Evolutionary conservation across 2,888 invertebrate genomes (phyloP), one percentile per base, ranked within the genome.

Genomic region (Melolontha melolontha): DNA sequence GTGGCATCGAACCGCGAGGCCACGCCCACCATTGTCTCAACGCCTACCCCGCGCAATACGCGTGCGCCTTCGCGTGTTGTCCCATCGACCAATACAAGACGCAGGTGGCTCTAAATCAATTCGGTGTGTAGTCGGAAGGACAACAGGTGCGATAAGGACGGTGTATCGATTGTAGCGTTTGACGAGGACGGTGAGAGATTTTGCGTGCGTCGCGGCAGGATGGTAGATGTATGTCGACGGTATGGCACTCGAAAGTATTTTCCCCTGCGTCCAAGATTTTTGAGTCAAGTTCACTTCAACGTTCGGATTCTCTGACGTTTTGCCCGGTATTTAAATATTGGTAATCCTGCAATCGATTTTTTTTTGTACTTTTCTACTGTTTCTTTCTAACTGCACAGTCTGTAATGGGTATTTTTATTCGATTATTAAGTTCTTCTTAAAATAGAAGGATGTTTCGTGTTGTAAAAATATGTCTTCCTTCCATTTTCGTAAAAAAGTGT

Each of bases 21-120:
- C 75, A 75, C 82, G 80, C 82, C 82, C 73, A 70, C 79, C 77
- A 79, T 80, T 81, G 81, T 81, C 79, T 81, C 79, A 80, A 79
- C 80, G 79, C 79, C 80, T 79, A 77, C 77, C 71, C 71, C 57
- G 72, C 67, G 66, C 40, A 68, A 79, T 6, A 34, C 81, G 81
- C 81, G 71, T 78, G 81, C 82, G 81, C 78, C 72, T 41, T 74
- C 80, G 79, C 79, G 78, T 80, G 79, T 72, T 65, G 64, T n/a
- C 34, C 51, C 14, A 64, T 69, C 71, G 70, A 68, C 81, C 81
- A 81, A 80, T 81, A 67, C 73, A 70, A 71, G 69, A 27, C 70
- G 70, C 72, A 71, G 70, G 66, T 73, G 41, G 41, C 72, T 76
- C 76, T 34, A 79, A 81, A 82, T 82, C 81, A 81, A 82, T 81